Evolutionary conservation across 2,888 invertebrate genomes (phyloP).

Genomic region (Cosmopolites sordidus): DNA sequence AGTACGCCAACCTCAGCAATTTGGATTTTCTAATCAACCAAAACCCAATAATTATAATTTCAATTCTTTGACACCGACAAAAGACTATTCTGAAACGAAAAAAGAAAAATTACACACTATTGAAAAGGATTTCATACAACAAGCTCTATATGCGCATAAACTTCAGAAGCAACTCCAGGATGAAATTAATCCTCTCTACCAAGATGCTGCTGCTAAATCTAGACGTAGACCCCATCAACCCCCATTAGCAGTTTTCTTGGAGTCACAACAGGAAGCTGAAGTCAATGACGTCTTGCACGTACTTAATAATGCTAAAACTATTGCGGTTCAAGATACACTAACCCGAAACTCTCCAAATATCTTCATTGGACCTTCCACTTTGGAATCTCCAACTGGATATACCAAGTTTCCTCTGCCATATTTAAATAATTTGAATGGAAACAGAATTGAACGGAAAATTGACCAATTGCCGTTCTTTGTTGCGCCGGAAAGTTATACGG

Average conservation of each 20-base stretch:
- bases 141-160: slow-evolving; percentile 46
- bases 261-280: slow-evolving; percentile 55
- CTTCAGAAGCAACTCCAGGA: slow-evolving; percentile 42
- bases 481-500: slow-evolving; percentile 77
- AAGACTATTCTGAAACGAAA: slow-evolving; percentile 16
- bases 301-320: slow-evolving; percentile 66
- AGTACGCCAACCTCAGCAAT: neutral
- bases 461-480: slow-evolving; percentile 79
- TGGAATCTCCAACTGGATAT: slow-evolving; percentile 67
- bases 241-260: slow-evolving; percentile 75
- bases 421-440: slow-evolving; percentile 66
- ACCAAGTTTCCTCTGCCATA: slow-evolving; percentile 81
- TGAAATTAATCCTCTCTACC: slow-evolving; percentile 31
- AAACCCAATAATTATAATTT: neutral
- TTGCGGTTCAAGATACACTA: slow-evolving; percentile 73
- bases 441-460: slow-evolving; percentile 65
- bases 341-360: slow-evolving; percentile 67
- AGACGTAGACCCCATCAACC: slow-evolving; percentile 78
- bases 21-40: slow-evolving; percentile 31
- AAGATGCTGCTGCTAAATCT: slow-evolving; percentile 43
- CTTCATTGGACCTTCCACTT: slow-evolving; percentile 75
- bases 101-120: slow-evolving; percentile 42
- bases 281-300: slow-evolving; percentile 67
- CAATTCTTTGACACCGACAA: neutral
- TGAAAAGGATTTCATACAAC: slow-evolving; percentile 46